A percentile compares a stretch with the other conserved stretches of the same genome.
Evolutionary conservation across 2,888 invertebrate genomes (phyloP).

Genomic region (Incurvaria masculella): DNA sequence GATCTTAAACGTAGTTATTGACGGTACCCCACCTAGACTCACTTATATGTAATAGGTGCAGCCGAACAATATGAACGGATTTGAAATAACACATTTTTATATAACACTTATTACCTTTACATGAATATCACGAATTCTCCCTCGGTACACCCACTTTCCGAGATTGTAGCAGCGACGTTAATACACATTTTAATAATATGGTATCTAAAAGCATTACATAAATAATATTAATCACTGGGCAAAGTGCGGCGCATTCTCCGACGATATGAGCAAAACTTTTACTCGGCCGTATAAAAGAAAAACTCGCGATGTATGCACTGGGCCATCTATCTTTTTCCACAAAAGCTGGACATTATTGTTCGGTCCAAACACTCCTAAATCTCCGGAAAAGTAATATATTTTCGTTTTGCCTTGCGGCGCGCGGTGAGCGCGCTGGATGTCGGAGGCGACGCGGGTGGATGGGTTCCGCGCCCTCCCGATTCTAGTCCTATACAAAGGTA

Average conservation of each 20-base stretch:
- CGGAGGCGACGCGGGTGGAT: background rate
- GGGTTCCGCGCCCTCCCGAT: background rate
- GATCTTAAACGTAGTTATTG: too few relatives aligned
- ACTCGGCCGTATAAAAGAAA: conserved; percentile 49
- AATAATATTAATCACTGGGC: conserved; percentile 49
- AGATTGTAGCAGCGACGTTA: too few relatives aligned
- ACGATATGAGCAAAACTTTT: conserved; percentile 39
- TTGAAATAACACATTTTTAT: too few relatives aligned
- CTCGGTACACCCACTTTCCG: too few relatives aligned
- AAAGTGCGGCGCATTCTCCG: background rate
- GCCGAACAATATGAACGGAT: too few relatives aligned
- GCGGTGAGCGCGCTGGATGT: conserved; percentile 25
- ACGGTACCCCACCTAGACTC: too few relatives aligned
- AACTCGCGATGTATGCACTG: conserved; percentile 52
- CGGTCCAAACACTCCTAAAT: conserved; percentile 60
- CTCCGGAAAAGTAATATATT: conserved; percentile 59
- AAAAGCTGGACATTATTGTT: conserved; percentile 61
- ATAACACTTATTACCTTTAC: too few relatives aligned
- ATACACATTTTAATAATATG: too few relatives aligned
- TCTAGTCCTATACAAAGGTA: too few relatives aligned
- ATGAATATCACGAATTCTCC: too few relatives aligned
- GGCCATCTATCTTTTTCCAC: conserved; percentile 58
- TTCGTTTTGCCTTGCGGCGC: conserved; percentile 57
- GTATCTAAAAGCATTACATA: conserved; percentile 26
- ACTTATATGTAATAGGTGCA: too few relatives aligned